A percentile compares a stretch with the other conserved stretches of the same genome.
phyloP scores from a whole-genome alignment of 2,797 vertebrate species.

The Pogonophryne albipinna region DNA sequence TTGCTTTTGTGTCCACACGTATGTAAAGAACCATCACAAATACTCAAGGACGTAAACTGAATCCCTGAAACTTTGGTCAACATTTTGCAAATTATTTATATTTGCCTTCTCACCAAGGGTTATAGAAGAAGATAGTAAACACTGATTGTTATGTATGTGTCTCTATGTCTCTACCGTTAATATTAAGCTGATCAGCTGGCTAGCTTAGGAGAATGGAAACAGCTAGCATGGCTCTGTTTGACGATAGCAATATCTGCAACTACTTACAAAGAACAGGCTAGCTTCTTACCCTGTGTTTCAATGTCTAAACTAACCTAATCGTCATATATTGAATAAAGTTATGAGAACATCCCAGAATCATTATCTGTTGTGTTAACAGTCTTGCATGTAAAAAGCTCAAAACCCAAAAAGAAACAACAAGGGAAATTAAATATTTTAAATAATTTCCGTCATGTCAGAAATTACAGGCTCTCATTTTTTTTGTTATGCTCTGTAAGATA shows the following conservation, averaged over 20 bases:
- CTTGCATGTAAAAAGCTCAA: neutral
- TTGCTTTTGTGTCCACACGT: neutral
- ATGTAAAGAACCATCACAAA: neutral
- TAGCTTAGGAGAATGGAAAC: too few species aligned
- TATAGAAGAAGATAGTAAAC: neutral
- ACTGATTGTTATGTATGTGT: too few species aligned
- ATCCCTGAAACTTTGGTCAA: neutral
- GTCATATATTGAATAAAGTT: neutral
- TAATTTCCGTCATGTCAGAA: neutral
- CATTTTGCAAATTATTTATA: neutral
- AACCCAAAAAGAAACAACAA: neutral
- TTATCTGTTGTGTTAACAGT: neutral
- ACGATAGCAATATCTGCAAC: too few species aligned
- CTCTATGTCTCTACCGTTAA: neutral
- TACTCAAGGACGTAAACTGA: neutral
- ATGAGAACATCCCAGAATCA: neutral
- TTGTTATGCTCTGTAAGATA: conserved; percentile 1
- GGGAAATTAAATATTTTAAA: conserved; percentile 16
- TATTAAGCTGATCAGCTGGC: too few species aligned
- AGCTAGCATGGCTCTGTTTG: too few species aligned
- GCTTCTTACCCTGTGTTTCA: neutral
- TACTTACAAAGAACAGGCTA: neutral
- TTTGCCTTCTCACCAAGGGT: neutral
- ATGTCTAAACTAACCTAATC: neutral
- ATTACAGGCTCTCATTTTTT: neutral